Percentiles rank a stretch among this genome's conserved stretches.
Evolutionary conservation across 2,113 vertebrate species (phyloP).

Genomic region (Hymenochirus boettgeri): DNA sequence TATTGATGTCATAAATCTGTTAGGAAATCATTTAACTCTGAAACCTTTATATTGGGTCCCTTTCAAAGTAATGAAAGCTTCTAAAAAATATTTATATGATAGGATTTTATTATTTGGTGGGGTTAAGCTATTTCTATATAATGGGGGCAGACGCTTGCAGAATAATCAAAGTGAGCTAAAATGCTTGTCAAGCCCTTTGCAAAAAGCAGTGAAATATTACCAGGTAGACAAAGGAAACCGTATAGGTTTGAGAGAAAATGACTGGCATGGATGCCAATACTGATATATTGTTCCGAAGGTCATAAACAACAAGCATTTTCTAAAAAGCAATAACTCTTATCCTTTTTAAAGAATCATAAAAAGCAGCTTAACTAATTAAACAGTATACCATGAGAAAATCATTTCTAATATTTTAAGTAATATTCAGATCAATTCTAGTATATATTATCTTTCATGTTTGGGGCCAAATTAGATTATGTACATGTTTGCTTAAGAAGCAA

Average conservation of each 20-base stretch:
- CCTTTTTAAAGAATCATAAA: conserved; percentile 54
- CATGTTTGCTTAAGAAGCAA: conserved; percentile 79
- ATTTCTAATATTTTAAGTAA: conserved; percentile 92
- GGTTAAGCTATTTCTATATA: background rate
- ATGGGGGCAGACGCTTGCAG: background rate
- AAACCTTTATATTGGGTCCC: background rate
- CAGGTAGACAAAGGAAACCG: conserved; percentile 8
- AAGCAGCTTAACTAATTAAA: conserved; percentile 54
- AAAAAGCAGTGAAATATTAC: conserved; percentile 11
- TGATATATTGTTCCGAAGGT: conserved; percentile 53
- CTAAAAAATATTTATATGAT: conserved; percentile 2
- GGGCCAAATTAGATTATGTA: conserved; percentile 83
- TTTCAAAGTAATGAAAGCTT: background rate
- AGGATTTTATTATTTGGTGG: conserved; percentile 9
- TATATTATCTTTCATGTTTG: conserved; percentile 80
- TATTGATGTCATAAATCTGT: conserved; percentile 6
- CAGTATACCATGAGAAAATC: conserved; percentile 69
- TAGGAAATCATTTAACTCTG: conserved; percentile 5
- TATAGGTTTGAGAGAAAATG: conserved; percentile 34
- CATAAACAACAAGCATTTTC: conserved; percentile 56
- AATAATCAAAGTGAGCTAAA: conserved; percentile 4
- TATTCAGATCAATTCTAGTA: conserved; percentile 91
- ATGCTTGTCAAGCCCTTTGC: conserved; percentile 13
- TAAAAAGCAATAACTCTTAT: conserved; percentile 56
- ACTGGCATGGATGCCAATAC: conserved; percentile 41